These are phyloP conservation scores for Muscicapa striata DNA, from an alignment of 2,797 vertebrate genomes.

Conservation along the genomic window DNA sequence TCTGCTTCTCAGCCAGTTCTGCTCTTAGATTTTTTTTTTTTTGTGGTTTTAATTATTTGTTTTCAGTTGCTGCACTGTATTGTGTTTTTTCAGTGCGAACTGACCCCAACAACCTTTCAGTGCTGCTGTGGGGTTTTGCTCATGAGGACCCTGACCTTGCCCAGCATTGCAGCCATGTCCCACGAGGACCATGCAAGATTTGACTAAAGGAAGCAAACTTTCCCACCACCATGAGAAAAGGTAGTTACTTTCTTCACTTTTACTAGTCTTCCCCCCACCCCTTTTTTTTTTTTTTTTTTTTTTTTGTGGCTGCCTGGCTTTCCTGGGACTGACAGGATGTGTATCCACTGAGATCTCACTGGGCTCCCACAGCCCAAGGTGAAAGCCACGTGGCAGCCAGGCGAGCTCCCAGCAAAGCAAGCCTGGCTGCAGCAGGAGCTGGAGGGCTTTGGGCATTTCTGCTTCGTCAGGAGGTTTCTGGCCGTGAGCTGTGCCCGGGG, in stretches of 20 bases:
- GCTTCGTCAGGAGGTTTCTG: neutral
- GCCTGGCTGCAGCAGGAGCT: neutral
- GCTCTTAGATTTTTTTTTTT: neutral
- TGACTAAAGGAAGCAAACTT: neutral
- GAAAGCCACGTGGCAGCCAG: neutral
- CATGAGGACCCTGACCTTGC: neutral
- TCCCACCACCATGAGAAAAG: neutral
- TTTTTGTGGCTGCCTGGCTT: neutral
- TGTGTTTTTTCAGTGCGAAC: neutral
- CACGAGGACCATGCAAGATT: rapidly evolving
- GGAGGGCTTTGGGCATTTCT: neutral
- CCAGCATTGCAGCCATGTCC: neutral
- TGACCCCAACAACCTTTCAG: neutral
- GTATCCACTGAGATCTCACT: rapidly evolving
- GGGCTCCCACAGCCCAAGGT: neutral
- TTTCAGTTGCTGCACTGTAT: neutral
- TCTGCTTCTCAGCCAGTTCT: neutral
- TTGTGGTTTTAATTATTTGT: neutral
- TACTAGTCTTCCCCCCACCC: neutral
- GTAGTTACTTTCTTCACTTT: neutral
- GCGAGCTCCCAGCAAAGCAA: neutral
- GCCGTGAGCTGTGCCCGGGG: rapidly evolving
- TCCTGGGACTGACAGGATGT: neutral
- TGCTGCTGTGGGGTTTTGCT: neutral
- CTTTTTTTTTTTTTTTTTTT: neutral